Conservation (phyloP, 2,888 invertebrate genomes). For the Andricus curvator region DNA sequence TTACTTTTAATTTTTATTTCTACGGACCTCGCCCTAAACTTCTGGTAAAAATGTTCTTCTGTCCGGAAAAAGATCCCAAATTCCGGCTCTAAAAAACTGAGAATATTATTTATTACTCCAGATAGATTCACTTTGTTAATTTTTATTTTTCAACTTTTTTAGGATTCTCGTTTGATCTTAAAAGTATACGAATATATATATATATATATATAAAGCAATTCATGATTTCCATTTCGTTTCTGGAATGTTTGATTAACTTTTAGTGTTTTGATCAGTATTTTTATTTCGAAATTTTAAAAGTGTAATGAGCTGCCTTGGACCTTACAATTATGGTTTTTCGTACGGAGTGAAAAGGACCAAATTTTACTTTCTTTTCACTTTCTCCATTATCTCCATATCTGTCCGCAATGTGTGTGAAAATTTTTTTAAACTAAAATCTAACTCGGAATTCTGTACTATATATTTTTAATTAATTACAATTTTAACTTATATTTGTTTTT, state of each 20-base stretch:
- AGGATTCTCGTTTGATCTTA: not conserved
- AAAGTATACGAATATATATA: no score
- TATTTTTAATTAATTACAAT: not conserved
- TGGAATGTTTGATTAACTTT: not conserved
- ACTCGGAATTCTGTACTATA: not conserved
- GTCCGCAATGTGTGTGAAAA: not conserved
- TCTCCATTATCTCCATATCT: conserved; percentile 20
- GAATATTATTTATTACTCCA: not conserved
- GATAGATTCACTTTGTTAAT: no score
- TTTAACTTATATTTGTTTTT: not conserved
- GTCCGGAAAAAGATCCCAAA: not conserved
- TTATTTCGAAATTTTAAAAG: not conserved
- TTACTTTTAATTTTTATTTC: not conserved
- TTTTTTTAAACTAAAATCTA: not conserved
- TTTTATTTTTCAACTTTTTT: not conserved
- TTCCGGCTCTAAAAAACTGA: not conserved
- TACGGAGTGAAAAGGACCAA: conserved; percentile 8
- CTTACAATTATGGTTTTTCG: not conserved
- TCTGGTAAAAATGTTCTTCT: not conserved
- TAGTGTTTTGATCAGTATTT: not conserved
- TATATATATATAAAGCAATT: no score
- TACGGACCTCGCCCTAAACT: not conserved
- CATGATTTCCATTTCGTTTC: not conserved
- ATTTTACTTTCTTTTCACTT: conserved; percentile 38
- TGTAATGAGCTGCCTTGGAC: conserved; percentile 19